Evolutionary conservation across 1,140 invertebrate genomes (phyloP), one percentile per base, ranked within the genome.

Genomic region (Oncopodura yosiiana): DNA sequence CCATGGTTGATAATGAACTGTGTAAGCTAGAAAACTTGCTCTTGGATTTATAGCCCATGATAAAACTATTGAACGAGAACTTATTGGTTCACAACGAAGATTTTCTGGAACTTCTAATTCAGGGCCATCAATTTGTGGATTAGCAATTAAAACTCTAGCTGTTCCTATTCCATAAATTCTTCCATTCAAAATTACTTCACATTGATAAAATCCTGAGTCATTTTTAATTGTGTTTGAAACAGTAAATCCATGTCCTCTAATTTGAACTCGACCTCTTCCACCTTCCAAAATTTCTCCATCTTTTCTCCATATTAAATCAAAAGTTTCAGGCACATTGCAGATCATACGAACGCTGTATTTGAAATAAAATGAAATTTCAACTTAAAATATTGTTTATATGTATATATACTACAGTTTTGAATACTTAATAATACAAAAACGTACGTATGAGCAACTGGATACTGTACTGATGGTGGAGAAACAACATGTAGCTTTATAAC

Each of bases 191-290:
- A 59, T 38, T 12, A 60, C 58, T 43, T 63, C 61, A 49, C 61
- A 63, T 18, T 63, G 61, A 32, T 63, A 63, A 32, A 60, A 58
- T 5, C 61, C 61, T 23, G 52, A 56, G 52, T 63, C 61, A 50
- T 52, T 60, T n/a, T 29, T 21, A 23, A 63, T 56, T 11, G 57
- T 54, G 48, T 58, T 60, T 14, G 57, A 63, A 9, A 63, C 48
- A n/a, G 60, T 55, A 3, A 63, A 36, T 39, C 60, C 58, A 44
- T 63, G 54, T n/a, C 46, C 38, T 34, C 48, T 42, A n/a, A 36
- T 49, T 43, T 63, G 58, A 21, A 63, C 50, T 44, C 62, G 24
- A 9, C 62, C 62, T 34, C 41, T 60, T 19, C 55, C 59, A 29
- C 58, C 56, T 34, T 57, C 49, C 45, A 63, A 37, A 23, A 57